A percentile compares a stretch with the other conserved stretches of the same genome.
phyloP scores from a whole-genome alignment of 2,797 vertebrate species.

The Lepilemur ruficaudatus region DNA sequence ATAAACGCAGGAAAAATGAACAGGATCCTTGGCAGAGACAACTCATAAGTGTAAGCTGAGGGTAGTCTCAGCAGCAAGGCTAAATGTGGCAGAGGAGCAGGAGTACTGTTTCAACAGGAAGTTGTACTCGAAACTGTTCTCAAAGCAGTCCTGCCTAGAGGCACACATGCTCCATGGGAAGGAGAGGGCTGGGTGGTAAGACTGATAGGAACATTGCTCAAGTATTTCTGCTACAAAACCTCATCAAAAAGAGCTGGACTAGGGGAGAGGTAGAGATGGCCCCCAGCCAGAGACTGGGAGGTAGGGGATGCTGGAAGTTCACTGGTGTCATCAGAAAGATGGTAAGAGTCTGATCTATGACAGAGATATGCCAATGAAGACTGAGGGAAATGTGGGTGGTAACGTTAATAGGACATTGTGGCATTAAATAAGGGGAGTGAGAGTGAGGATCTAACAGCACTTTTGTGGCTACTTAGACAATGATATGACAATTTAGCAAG shows the following conservation, averaged over 20 bases:
- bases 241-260: not conserved
- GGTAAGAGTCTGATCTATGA: not conserved
- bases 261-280: not conserved
- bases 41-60: not conserved
- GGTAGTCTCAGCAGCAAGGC: not conserved
- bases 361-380: not conserved
- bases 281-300: not conserved
- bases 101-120: not conserved
- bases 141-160: not conserved
- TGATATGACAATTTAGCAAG: not conserved
- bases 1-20: not conserved
- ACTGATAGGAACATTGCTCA: not conserved
- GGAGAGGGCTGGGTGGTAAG: not conserved
- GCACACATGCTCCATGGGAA: not conserved
- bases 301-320: not conserved
- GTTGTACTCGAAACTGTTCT: not conserved
- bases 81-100: not conserved
- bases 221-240: not conserved
- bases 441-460: not conserved
- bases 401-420: not conserved
- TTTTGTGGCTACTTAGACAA: not conserved
- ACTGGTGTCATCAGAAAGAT: not conserved
- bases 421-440: not conserved
- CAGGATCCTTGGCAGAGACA: not conserved
- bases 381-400: not conserved